These are phyloP conservation scores for Valencia hispanica DNA, from an alignment of 2,797 vertebrate species.

Conservation along the genomic window DNA sequence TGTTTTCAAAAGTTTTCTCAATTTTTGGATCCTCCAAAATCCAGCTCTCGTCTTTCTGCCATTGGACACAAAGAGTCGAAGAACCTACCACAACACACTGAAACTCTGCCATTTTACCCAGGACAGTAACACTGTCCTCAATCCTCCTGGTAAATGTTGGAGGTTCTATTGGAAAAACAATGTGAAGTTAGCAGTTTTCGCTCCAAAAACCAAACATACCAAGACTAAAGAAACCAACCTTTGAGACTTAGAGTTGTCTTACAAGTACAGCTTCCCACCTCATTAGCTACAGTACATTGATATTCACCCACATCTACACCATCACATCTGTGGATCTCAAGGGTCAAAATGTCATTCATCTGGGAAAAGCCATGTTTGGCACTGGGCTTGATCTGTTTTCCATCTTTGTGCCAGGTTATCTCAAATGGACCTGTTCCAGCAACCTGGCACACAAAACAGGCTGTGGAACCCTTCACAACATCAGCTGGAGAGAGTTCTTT, in stretches of 20 bases:
- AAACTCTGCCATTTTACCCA: conserved; percentile 88
- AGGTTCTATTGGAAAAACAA: conserved; percentile 83
- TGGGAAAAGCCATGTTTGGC: conserved; percentile 88
- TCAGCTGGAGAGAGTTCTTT: conserved; percentile 83
- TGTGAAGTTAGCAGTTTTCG: conserved; percentile 1
- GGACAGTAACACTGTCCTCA: conserved; percentile 86
- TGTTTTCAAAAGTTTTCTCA: conserved; percentile 87
- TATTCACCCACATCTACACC: conserved; percentile 91
- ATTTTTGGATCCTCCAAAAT: conserved; percentile 89
- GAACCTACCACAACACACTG: conserved; percentile 87
- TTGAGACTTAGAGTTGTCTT: conserved; percentile 87
- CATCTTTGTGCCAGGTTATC: conserved; percentile 93
- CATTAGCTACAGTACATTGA: conserved; percentile 91
- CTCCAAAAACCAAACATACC: conserved; percentile 25
- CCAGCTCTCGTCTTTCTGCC: conserved; percentile 96
- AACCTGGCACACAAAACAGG: conserved; percentile 87
- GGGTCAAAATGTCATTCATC: conserved; percentile 80
- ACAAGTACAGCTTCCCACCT: conserved; percentile 92
- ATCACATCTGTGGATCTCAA: conserved; percentile 90
- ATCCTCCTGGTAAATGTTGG: conserved; percentile 90
- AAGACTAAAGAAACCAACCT: conserved; percentile 84
- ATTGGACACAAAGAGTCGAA: conserved; percentile 88
- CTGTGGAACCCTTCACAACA: conserved; percentile 87
- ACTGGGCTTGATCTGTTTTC: conserved; percentile 91
- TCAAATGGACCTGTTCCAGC: conserved; percentile 90